Conservation (phyloP, 1,140 invertebrate genomes). For the Nebria ingens region DNA sequence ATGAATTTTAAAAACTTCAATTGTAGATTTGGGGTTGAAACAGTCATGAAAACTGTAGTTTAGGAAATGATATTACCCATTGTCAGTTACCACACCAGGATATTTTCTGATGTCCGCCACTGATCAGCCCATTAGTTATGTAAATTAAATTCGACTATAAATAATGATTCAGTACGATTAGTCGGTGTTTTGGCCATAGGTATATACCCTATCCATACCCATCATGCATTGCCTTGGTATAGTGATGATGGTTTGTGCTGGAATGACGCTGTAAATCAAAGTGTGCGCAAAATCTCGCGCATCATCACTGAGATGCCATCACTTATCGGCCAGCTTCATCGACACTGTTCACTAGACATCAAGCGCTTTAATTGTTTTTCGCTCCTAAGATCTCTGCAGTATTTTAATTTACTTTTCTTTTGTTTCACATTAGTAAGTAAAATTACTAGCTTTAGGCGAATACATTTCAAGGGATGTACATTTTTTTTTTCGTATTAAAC, state of each 20-base stretch:
- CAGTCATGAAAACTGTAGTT: too few relatives aligned
- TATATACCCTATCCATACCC: neutral
- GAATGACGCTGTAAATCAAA: constrained; percentile 5
- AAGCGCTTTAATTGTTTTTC: constrained; percentile 4
- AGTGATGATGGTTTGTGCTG: neutral
- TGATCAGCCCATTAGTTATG: constrained; percentile 20
- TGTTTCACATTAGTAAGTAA: neutral
- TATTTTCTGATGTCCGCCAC: too few relatives aligned
- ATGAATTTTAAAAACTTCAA: too few relatives aligned
- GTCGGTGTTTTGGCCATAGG: neutral
- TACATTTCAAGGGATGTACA: too few relatives aligned
- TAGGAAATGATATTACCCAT: too few relatives aligned
- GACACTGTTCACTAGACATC: neutral
- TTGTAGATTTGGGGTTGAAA: too few relatives aligned
- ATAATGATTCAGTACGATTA: constrained; percentile 22
- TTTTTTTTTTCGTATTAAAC: too few relatives aligned
- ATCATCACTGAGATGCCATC: neutral
- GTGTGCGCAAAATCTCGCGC: neutral
- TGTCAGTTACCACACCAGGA: too few relatives aligned
- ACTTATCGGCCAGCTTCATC: neutral
- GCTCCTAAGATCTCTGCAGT: neutral
- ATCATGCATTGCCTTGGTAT: too few relatives aligned
- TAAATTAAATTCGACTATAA: constrained; percentile 22
- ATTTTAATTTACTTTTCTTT: neutral
- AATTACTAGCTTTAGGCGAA: too few relatives aligned